Evolutionary conservation across 2,888 invertebrate species (phyloP), one percentile per base, ranked within the genome.

Genomic region (Pristionchus arcanus): DNA sequence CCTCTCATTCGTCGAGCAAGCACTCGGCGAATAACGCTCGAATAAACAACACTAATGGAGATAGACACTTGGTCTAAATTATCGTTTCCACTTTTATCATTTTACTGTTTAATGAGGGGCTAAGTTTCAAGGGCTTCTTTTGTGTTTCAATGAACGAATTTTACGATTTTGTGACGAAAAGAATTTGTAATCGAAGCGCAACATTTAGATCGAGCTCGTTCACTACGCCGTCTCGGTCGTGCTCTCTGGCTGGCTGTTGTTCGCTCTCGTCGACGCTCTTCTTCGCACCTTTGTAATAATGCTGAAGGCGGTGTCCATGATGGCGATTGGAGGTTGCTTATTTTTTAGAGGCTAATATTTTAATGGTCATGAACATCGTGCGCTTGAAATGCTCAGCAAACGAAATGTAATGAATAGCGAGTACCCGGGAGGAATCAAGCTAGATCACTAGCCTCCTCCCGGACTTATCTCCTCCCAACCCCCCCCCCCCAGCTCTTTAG

Each of bases 221-320:
- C 55, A 85, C 84, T 85, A 85, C 59, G 84, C 84, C 9, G 25
- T 85, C 59, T 31, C 55, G 15, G 59, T 85, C 15, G 84, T 85
- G 25, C 34, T 85, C 19, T 85, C 84, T 21, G 84, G 84, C 2
- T 85, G 84, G 84, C 4, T 85, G 5, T 34, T 59, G 19, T 85
- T 85, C 37, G 84, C 84, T 2, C 28, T 85, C 34, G 28, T 63
- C 42, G 84, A 85, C 59, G 84, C 84, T 0, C 84, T 85, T 1
- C 34, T 85, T 2, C 28, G 59, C 0, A 85, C 84, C 0, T 85
- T 85, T 28, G 25, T 85, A 0, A 59, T 85, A 25, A 37, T 85
- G 55, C 55, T 85, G 2, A 55, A 59, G 31, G 84, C 84, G 34
- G 31, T 85, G 55, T 31, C 59, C 3, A 59, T 85, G 84, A 59